A percentile compares a stretch with the other conserved stretches of the same genome.
phyloP scores from a whole-genome alignment of 1,140 invertebrate genomes.

The Spodoptera frugiperda region DNA sequence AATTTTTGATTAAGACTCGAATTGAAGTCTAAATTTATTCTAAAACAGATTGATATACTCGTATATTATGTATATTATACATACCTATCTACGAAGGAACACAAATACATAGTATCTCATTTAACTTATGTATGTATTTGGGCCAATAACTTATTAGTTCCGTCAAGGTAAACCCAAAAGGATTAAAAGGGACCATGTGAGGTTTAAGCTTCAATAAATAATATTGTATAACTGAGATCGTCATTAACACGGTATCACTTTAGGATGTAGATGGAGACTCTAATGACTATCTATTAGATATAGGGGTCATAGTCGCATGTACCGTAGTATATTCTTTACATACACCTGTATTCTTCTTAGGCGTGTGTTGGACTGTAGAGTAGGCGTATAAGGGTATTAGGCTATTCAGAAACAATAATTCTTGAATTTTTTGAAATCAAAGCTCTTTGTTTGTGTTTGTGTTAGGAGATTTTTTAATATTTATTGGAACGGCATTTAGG shows the following conservation, averaged over 20 bases:
- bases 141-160: constrained; percentile 25
- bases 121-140: constrained; percentile 9
- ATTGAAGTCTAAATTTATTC: too few species aligned
- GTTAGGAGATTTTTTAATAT: too few species aligned
- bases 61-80: too few species aligned
- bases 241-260: constrained; percentile 3
- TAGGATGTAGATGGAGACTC: not conserved
- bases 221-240: not conserved
- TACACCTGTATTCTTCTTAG: too few species aligned
- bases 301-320: not conserved
- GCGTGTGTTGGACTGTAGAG: too few species aligned
- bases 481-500: too few species aligned
- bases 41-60: too few species aligned
- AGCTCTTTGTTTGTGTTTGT: too few species aligned
- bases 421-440: too few species aligned
- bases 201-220: constrained; percentile 24
- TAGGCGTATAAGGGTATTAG: too few species aligned
- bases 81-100: not conserved
- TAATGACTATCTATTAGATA: not conserved
- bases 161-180: constrained; percentile 24
- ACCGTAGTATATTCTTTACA: not conserved
- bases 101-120: not conserved
- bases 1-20: too few species aligned
- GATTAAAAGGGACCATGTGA: constrained; percentile 25
- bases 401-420: too few species aligned